Conservation (phyloP, 1,140 invertebrate genomes). For the Drosophila repleta region DNA sequence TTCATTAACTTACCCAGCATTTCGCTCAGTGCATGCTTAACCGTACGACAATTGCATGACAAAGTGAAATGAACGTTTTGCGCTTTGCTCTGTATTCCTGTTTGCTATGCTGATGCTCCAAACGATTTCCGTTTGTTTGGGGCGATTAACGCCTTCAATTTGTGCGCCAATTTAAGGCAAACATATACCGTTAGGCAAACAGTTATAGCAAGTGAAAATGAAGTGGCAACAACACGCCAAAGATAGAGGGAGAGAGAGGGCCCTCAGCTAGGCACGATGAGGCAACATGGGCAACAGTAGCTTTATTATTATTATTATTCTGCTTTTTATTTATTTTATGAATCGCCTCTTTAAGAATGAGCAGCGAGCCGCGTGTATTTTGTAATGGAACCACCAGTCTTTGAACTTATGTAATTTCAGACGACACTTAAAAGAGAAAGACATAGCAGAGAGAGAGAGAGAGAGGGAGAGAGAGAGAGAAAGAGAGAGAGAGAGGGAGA, state of each 20-base stretch:
- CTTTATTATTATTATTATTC: constrained; percentile 34
- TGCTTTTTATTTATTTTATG: constrained; percentile 67
- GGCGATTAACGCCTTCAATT: constrained; percentile 78
- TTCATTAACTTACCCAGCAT: neutral
- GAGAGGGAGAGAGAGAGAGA: neutral
- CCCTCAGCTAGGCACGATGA: constrained; percentile 38
- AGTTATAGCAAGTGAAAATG: constrained; percentile 80
- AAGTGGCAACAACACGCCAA: constrained; percentile 60
- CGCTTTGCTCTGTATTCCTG: constrained; percentile 23
- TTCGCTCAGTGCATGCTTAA: constrained; percentile 1
- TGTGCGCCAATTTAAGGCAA: constrained; percentile 76
- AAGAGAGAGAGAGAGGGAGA: neutral
- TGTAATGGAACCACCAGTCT: constrained; percentile 51
- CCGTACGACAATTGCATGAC: constrained; percentile 6
- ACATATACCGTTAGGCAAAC: constrained; percentile 73
- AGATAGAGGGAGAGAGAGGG: constrained; percentile 2
- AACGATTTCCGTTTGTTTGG: constrained; percentile 68
- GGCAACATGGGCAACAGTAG: constrained; percentile 30
- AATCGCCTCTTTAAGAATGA: constrained; percentile 55
- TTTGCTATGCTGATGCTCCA: constrained; percentile 43
- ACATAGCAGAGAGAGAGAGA: neutral
- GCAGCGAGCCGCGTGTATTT: constrained; percentile 21
- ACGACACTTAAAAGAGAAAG: constrained; percentile 7
- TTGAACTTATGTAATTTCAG: constrained; percentile 75
- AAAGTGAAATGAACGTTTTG: constrained; percentile 1